These are phyloP conservation scores for Enteromius unitaeniatus DNA, from an alignment of 2,797 vertebrate genomes.

Conservation along the genomic window DNA sequence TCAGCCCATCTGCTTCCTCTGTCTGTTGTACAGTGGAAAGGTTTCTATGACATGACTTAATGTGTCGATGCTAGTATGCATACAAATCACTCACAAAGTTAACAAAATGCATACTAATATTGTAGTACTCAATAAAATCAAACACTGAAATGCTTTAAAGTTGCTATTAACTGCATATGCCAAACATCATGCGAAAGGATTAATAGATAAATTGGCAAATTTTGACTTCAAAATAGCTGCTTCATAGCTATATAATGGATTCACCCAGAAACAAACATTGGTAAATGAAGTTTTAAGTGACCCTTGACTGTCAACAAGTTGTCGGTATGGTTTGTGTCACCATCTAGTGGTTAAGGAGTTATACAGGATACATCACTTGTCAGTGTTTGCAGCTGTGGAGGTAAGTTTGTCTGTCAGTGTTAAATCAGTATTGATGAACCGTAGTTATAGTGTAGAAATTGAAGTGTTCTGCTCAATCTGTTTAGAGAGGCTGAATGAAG, in stretches of 20 bases:
- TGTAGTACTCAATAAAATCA: background rate
- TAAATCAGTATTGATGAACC: slow-evolving; percentile 6
- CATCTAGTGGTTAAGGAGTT: background rate
- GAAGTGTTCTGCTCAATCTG: slow-evolving; percentile 5
- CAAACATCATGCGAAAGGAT: background rate
- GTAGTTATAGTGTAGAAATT: background rate
- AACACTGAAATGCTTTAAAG: background rate
- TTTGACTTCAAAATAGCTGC: background rate
- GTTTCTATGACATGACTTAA: slow-evolving; percentile 37
- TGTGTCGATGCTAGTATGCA: background rate
- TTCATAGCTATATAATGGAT: background rate
- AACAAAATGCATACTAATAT: background rate
- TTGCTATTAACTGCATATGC: background rate
- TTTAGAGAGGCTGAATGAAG: background rate
- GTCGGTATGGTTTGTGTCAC: background rate
- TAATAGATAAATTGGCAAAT: background rate
- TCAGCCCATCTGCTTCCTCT: background rate
- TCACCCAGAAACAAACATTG: background rate
- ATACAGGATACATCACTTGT: background rate
- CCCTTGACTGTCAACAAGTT: background rate
- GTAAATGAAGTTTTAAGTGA: background rate
- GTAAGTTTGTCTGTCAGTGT: background rate
- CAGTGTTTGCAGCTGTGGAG: background rate
- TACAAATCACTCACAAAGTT: background rate
- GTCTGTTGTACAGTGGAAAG: slow-evolving; percentile 38